phyloP scores from a whole-genome alignment of 1,140 invertebrate genomes.

The Hetaerina americana region DNA sequence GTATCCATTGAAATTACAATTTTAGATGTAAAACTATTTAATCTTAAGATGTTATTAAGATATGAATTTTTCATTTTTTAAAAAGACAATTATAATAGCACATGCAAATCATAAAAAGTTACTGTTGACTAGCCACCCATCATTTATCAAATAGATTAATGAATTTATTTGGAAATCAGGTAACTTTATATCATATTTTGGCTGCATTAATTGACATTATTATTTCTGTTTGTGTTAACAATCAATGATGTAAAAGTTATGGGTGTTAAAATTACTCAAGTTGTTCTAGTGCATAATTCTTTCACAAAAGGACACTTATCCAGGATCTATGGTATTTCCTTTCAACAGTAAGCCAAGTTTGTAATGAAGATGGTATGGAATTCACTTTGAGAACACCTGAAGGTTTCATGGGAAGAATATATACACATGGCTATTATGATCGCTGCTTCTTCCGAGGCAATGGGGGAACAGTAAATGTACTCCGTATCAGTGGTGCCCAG shows the following conservation, averaged over 20 bases:
- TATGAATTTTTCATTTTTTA: background rate
- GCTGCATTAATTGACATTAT: too few species aligned
- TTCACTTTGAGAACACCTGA: slow-evolving; percentile 76
- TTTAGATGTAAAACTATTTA: background rate
- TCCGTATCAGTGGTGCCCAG: slow-evolving; percentile 73
- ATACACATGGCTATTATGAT: slow-evolving; percentile 83
- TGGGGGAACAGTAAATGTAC: slow-evolving; percentile 65
- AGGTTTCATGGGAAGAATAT: slow-evolving; percentile 78
- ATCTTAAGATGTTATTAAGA: background rate
- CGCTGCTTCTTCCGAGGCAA: slow-evolving; percentile 82
- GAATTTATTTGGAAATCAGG: too few species aligned
- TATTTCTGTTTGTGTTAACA: too few species aligned
- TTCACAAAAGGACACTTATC: too few species aligned
- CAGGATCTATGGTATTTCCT: slow-evolving; percentile 6
- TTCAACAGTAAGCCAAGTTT: slow-evolving; percentile 69
- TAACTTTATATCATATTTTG: too few species aligned
- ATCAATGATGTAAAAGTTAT: too few species aligned
- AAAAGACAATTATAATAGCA: background rate
- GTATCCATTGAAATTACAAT: too few species aligned
- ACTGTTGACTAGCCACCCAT: too few species aligned
- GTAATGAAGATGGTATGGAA: slow-evolving; percentile 87
- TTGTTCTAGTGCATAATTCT: too few species aligned
- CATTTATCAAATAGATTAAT: too few species aligned
- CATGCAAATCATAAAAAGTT: too few species aligned
- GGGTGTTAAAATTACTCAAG: too few species aligned